Conservation (phyloP, 1,140 invertebrate genomes). For the Heliconius congener region DNA sequence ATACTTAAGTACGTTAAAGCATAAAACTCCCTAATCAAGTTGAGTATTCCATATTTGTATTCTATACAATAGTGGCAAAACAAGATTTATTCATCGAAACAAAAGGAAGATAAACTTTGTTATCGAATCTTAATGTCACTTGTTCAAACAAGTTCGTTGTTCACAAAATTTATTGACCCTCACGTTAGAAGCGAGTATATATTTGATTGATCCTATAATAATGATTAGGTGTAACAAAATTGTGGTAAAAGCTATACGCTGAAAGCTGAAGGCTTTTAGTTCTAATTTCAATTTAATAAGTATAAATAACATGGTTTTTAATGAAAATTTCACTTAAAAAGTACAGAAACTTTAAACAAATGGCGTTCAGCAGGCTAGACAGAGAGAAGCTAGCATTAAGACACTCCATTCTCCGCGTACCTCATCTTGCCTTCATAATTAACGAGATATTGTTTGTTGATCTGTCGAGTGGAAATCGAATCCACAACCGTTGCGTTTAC, state of each 20-base stretch:
- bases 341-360: too few relatives aligned
- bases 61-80: not conserved
- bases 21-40: not conserved
- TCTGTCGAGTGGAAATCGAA: not conserved
- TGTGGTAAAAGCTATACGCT: not conserved
- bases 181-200: not conserved
- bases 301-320: too few relatives aligned
- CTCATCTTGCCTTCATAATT: too few relatives aligned
- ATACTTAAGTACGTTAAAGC: not conserved
- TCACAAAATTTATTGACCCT: conserved; percentile 3
- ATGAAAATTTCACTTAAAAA: too few relatives aligned
- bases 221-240: not conserved
- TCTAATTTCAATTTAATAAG: not conserved
- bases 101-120: not conserved
- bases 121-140: not conserved
- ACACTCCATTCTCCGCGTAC: not conserved
- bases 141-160: not conserved
- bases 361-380: too few relatives aligned
- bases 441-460: too few relatives aligned
- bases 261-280: not conserved
- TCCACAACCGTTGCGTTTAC: not conserved
- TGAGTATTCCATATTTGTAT: not conserved
- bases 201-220: conserved; percentile 4
- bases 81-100: not conserved
- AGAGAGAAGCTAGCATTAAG: not conserved